Evolutionary conservation across 2,797 vertebrate genomes (phyloP), one percentile per base, ranked within the genome.

Genomic region (Cyclura pinguis): DNA sequence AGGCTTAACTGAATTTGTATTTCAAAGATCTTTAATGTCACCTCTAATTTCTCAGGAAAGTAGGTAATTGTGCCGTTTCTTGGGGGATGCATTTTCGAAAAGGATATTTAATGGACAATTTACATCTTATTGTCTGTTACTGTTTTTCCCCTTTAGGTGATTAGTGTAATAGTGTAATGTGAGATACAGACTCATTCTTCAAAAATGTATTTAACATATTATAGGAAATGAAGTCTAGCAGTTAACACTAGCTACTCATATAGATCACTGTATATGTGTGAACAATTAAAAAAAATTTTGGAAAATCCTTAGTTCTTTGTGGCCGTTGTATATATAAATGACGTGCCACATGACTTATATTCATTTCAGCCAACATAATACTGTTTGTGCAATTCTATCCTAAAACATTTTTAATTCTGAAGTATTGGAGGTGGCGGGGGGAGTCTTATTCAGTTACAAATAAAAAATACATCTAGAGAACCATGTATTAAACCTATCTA

Each of bases 401-500:
- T 42, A 32, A 72, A 50, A 72, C 24, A 47, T 59, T 50, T 72
- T 35, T 92, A 77, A 64, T 95, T 27, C 84, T 91, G 89, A 89
- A 0, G 0, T 57, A 80, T 50, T 52, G 50, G 6, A 10, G 50
- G 50, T 10, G 50, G 50, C 5, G 50, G 88, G 82, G 92, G 94
- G 84, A 81, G 1, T 87, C 38, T 38, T 95, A 22, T 94, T 89
- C 93, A 73, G 47, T 93, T 90, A 90, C 83, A 93, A 72, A 89
- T 92, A 94, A 52, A 92, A 96, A 96, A 95, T 93, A 91, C 93
- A 94, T 93, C 90, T 69, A 88, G 92, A 88, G 95, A 96, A 96
- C 57, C 76, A 76, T 93, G 88, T 92, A 87, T 93, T 96, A 93
- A 91, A 90, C 87, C 86, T 96, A 77, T 92, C 91, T 96, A 92